These are phyloP conservation scores for Drosophila ogumai DNA, from an alignment of 1,140 invertebrate genomes.

Conservation along the genomic window DNA sequence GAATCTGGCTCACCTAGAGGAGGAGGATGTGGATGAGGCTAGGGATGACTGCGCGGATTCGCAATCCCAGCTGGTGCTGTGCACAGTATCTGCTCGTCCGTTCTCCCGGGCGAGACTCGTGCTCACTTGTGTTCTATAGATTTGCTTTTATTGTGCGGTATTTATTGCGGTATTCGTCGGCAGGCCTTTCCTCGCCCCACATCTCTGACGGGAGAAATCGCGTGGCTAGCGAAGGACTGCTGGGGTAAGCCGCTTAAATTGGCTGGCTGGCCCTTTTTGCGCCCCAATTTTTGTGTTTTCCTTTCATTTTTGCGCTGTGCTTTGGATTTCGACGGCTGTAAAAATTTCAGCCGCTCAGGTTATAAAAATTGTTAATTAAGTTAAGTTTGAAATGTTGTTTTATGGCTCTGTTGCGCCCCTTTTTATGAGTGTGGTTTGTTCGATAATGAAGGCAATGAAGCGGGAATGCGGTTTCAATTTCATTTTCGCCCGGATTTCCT, in stretches of 20 bases:
- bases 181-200: conserved; percentile 22
- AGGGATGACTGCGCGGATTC: neutral
- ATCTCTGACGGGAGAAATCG: conserved; percentile 33
- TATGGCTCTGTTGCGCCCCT: conserved; percentile 46
- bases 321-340: conserved; percentile 51
- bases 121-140: conserved; percentile 52
- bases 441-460: conserved; percentile 41
- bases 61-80: conserved; percentile 8
- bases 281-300: conserved; percentile 24
- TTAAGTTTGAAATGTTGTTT: conserved; percentile 72
- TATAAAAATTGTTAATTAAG: conserved; percentile 75
- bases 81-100: conserved; percentile 12
- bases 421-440: conserved; percentile 44
- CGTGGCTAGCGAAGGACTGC: conserved; percentile 11
- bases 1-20: conserved; percentile 18
- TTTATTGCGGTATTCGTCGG: conserved; percentile 68
- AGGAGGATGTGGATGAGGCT: neutral
- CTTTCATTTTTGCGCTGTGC: conserved; percentile 34
- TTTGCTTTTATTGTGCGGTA: conserved; percentile 75
- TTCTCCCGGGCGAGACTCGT: neutral
- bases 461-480: conserved; percentile 32
- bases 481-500: conserved; percentile 16
- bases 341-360: conserved; percentile 44
- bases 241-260: conserved; percentile 64
- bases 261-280: conserved; percentile 44